Percentiles rank a stretch among this genome's conserved stretches.
Evolutionary conservation across 2,888 invertebrate genomes (phyloP).

Genomic region (Ochropleura plecta): DNA sequence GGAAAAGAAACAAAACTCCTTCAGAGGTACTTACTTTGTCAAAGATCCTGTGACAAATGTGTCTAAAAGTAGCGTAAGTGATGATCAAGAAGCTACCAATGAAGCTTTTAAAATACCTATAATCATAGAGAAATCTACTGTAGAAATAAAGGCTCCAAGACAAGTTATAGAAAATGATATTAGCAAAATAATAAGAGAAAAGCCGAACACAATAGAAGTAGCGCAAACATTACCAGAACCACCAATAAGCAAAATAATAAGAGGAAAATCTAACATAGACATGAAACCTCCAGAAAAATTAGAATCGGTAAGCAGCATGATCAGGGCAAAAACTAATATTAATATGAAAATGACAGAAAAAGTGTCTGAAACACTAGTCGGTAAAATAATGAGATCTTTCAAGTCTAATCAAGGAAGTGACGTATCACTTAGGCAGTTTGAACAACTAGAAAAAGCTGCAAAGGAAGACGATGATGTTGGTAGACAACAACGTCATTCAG

Average conservation of each 20-base stretch:
- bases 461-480: constrained; percentile 61
- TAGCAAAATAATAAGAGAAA: not conserved
- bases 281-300: constrained; percentile 42
- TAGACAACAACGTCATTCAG: constrained; percentile 46
- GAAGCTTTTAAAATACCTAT: constrained; percentile 50
- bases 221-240: constrained; percentile 31
- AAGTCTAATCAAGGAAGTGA: constrained; percentile 72
- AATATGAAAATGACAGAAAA: constrained; percentile 43
- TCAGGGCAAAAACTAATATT: constrained; percentile 43
- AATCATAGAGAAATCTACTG: not conserved
- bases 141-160: constrained; percentile 20
- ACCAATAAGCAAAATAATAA: constrained; percentile 13
- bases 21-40: constrained; percentile 71
- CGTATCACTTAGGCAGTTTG: constrained; percentile 80
- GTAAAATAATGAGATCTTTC: constrained; percentile 73
- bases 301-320: constrained; percentile 16
- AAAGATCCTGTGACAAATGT: constrained; percentile 50
- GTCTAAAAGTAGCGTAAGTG: constrained; percentile 32
- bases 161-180: not conserved
- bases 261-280: constrained; percentile 53
- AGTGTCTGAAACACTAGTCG: constrained; percentile 70
- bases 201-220: constrained; percentile 19
- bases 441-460: constrained; percentile 78
- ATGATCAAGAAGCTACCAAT: constrained; percentile 27
- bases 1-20: constrained; percentile 44